phyloP scores from a whole-genome alignment of 2,797 vertebrate species.

The Phylloscopus collybita region DNA sequence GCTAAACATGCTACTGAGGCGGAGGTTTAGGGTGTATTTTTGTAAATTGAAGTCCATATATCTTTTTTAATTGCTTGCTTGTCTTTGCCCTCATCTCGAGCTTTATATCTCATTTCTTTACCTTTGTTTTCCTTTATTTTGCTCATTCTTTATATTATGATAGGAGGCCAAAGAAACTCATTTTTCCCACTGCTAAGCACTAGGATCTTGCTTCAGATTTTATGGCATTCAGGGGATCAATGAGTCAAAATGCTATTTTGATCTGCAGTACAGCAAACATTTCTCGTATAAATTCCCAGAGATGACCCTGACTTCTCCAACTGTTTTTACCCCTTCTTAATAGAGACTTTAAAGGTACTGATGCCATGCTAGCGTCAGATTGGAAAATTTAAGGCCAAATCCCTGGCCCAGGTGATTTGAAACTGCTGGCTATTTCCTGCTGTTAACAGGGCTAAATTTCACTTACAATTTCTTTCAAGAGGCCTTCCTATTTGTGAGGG shows the following conservation, averaged over 20 bases:
- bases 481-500: background rate
- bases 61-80: constrained; percentile 72
- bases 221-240: constrained; percentile 68
- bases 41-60: constrained; percentile 68
- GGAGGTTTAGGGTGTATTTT: constrained; percentile 45
- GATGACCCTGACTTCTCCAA: constrained; percentile 37
- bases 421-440: constrained; percentile 14
- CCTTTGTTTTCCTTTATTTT: constrained; percentile 53
- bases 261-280: constrained; percentile 51
- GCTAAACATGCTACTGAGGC: constrained; percentile 44
- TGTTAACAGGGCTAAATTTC: constrained; percentile 1
- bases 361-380: background rate
- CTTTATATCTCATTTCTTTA: constrained; percentile 28
- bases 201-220: constrained; percentile 46
- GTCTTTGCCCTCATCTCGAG: constrained; percentile 24
- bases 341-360: constrained; percentile 50
- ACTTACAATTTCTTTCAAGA: background rate
- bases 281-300: constrained; percentile 52
- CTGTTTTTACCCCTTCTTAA: constrained; percentile 43
- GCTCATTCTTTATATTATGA: constrained; percentile 22
- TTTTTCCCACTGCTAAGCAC: constrained; percentile 37
- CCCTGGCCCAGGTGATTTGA: constrained; percentile 18
- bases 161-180: constrained; percentile 3
- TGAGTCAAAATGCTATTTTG: constrained; percentile 69
- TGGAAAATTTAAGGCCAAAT: constrained; percentile 42